These are phyloP conservation scores for Myotis vivesi DNA, from an alignment of 2,797 vertebrate genomes.

Conservation along the genomic window DNA sequence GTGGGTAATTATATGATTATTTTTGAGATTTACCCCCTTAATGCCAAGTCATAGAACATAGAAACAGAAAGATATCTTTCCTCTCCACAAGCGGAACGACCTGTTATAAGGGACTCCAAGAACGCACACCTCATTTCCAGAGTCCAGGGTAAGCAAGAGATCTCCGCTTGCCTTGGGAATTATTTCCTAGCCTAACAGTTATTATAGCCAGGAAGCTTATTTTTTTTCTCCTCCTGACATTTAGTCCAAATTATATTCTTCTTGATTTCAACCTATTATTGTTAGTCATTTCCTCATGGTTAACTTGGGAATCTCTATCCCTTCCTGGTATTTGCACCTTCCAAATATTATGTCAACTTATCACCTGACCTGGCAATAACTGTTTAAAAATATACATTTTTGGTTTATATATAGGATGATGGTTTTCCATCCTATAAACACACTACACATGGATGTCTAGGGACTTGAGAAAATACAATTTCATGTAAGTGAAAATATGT, in stretches of 20 bases:
- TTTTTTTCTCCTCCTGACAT: constrained; percentile 61
- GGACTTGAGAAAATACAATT: constrained; percentile 65
- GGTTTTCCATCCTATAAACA: constrained; percentile 78
- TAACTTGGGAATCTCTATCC: constrained; percentile 69
- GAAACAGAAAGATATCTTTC: constrained; percentile 48
- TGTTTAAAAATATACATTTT: constrained; percentile 65
- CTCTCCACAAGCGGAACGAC: background rate
- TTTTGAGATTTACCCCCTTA: constrained; percentile 32
- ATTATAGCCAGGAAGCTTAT: constrained; percentile 59
- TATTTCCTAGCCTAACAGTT: constrained; percentile 64
- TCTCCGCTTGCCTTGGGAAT: constrained; percentile 48
- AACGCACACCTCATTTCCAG: constrained; percentile 57
- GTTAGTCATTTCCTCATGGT: constrained; percentile 73
- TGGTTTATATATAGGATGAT: constrained; percentile 63
- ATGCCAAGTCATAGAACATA: constrained; percentile 57
- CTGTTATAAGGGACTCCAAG: constrained; percentile 44
- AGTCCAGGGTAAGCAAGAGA: constrained; percentile 48
- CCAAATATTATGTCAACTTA: constrained; percentile 76
- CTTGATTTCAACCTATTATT: constrained; percentile 75
- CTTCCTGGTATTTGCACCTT: constrained; percentile 74
- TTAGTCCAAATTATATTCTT: constrained; percentile 73
- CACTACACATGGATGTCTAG: constrained; percentile 55
- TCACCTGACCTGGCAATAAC: constrained; percentile 73
- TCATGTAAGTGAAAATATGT: constrained; percentile 62
- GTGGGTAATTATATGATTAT: constrained; percentile 50